Percentiles rank a stretch among this genome's conserved stretches.
Evolutionary conservation across 1,140 invertebrate species (phyloP).

Genomic region (Pseudomyrmex dendroicus): DNA sequence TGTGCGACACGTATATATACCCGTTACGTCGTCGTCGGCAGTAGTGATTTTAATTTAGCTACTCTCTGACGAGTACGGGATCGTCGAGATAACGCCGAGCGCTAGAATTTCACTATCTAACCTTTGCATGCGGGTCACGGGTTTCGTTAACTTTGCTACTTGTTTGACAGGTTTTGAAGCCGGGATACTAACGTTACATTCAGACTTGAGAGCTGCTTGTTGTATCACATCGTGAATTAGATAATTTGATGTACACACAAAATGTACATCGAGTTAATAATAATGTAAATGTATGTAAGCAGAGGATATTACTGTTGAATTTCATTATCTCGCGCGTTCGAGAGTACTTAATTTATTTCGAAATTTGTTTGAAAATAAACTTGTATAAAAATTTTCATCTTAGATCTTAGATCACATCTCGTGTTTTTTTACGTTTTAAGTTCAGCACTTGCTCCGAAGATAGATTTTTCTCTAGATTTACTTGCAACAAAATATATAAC

Average conservation of each 20-base stretch:
- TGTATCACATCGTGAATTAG: slow-evolving; percentile 15
- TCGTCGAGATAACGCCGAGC: slow-evolving; percentile 45
- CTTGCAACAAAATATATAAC: too few species aligned
- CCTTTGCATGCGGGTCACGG: slow-evolving; percentile 49
- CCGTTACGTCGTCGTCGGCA: slow-evolving; percentile 59
- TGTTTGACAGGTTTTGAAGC: slow-evolving; percentile 17
- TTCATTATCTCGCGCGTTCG: background rate
- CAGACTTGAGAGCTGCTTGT: background rate
- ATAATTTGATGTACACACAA: background rate
- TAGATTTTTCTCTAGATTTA: too few species aligned
- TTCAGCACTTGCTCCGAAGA: too few species aligned
- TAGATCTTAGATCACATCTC: too few species aligned
- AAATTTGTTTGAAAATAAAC: background rate
- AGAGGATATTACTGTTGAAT: background rate
- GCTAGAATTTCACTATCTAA: slow-evolving; percentile 45
- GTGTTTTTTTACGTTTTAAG: too few species aligned
- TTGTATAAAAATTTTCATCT: too few species aligned
- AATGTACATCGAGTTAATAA: background rate
- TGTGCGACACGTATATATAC: slow-evolving; percentile 53
- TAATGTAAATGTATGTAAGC: slow-evolving; percentile 6
- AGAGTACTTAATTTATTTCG: background rate
- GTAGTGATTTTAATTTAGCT: slow-evolving; percentile 64
- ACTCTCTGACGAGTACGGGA: slow-evolving; percentile 38
- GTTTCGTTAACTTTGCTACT: slow-evolving; percentile 55
- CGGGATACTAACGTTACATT: slow-evolving; percentile 24